Evolutionary conservation across 2,113 vertebrate species (phyloP).

Genomic region (Ondatra zibethicus): DNA sequence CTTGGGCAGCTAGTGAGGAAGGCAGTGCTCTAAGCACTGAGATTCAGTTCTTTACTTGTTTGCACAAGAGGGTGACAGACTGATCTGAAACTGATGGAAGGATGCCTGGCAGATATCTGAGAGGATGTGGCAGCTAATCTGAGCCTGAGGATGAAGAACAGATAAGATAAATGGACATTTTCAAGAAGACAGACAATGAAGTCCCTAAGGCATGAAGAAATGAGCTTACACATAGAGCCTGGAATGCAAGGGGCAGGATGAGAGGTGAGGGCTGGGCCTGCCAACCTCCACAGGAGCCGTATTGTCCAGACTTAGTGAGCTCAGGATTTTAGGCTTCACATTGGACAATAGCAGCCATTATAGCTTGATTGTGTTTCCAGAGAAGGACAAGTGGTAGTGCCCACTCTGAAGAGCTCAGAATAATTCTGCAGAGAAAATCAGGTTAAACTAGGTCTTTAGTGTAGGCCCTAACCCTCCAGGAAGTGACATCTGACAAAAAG

Average conservation of each 20-base stretch:
- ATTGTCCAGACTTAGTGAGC: neutral
- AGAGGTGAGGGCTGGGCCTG: neutral
- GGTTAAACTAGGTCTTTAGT: constrained; percentile 8
- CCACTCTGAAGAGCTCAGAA: neutral
- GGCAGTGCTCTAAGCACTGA: neutral
- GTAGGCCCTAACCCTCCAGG: neutral
- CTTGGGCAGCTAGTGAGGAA: neutral
- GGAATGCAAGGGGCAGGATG: neutral
- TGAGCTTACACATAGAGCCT: neutral
- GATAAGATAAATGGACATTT: neutral
- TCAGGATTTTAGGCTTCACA: neutral
- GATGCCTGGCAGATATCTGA: neutral
- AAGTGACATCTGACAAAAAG: neutral
- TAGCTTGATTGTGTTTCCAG: neutral
- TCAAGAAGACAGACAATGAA: neutral
- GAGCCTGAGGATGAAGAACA: neutral
- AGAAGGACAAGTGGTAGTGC: neutral
- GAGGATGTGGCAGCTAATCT: neutral
- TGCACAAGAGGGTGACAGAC: neutral
- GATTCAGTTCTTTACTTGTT: neutral
- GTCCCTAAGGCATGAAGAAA: neutral
- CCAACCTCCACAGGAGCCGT: neutral
- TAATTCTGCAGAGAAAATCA: neutral
- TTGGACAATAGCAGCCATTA: neutral
- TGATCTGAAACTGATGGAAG: neutral